Evolutionary conservation across 1,140 invertebrate species (phyloP).

Genomic region (Drosophila nannoptera): DNA sequence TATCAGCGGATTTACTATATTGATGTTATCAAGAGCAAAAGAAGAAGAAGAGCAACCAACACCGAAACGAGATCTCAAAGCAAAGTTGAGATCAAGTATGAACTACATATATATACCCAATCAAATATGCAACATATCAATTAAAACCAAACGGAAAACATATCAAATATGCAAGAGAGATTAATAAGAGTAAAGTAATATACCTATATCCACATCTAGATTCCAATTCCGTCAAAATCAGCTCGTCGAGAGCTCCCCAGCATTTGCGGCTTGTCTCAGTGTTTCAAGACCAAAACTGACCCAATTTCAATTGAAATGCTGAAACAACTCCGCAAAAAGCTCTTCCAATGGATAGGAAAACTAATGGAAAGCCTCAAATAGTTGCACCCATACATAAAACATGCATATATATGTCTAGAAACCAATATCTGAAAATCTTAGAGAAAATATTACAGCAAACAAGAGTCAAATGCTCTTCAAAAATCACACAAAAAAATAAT

Average conservation of each 20-base stretch:
- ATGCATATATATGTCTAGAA: conserved; percentile 19
- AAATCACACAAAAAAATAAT: conserved; percentile 67
- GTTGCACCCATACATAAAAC: conserved; percentile 12
- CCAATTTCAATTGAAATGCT: conserved; percentile 67
- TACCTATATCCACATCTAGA: conserved; percentile 23
- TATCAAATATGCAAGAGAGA: conserved; percentile 61
- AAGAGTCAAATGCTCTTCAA: conserved; percentile 72
- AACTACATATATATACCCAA: conserved; percentile 5
- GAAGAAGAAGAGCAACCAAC: not conserved
- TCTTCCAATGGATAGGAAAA: not conserved
- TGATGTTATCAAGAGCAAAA: conserved; percentile 28
- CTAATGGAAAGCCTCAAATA: conserved; percentile 2
- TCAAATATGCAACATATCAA: conserved; percentile 72
- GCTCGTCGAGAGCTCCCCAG: not conserved
- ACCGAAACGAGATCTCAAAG: conserved; percentile 22
- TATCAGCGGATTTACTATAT: conserved; percentile 58
- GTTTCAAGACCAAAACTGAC: conserved; percentile 72
- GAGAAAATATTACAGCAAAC: conserved; percentile 58
- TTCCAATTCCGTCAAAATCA: conserved; percentile 4
- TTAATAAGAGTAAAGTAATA: conserved; percentile 15
- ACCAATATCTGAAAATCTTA: conserved; percentile 46
- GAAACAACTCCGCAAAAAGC: conserved; percentile 64
- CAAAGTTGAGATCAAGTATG: conserved; percentile 29
- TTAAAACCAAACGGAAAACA: conserved; percentile 51
- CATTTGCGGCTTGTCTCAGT: conserved; percentile 69